Percentiles rank a stretch among this genome's conserved stretches.
phyloP scores from a whole-genome alignment of 2,113 vertebrate species.

The Leptosomus discolor region DNA sequence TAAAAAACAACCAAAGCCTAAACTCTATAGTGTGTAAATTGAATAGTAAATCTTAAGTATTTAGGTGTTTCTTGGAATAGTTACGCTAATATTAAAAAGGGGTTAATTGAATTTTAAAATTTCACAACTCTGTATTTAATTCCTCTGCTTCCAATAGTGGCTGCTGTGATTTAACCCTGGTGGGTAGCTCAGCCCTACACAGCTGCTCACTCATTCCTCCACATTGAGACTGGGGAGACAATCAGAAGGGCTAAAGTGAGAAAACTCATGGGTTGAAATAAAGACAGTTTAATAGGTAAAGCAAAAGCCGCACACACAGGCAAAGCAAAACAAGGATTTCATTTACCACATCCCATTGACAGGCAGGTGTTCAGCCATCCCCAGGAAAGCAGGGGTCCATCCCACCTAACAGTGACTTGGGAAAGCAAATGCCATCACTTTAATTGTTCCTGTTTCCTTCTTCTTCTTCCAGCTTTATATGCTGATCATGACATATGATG shows the following conservation, averaged over 20 bases:
- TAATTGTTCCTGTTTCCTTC: neutral
- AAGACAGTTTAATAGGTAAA: neutral
- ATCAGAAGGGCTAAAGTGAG: neutral
- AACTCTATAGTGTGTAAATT: neutral
- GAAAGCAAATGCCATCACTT: neutral
- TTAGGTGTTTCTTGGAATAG: neutral
- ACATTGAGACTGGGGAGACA: neutral
- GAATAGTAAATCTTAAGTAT: neutral
- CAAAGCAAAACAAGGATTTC: neutral
- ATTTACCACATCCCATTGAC: accelerated
- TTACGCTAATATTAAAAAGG: neutral
- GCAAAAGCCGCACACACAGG: accelerated
- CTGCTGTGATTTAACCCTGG: neutral
- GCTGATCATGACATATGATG: neutral
- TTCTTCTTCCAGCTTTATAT: neutral
- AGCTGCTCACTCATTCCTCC: accelerated
- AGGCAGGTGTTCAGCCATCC: neutral
- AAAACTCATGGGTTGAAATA: neutral
- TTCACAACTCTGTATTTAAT: neutral
- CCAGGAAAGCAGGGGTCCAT: neutral
- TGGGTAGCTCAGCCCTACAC: neutral
- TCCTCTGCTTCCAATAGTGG: neutral
- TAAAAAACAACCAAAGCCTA: neutral
- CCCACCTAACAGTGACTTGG: accelerated
- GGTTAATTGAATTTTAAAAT: neutral